Evolutionary conservation across 2,797 vertebrate species (phyloP), one percentile per base, ranked within the genome.

Genomic region (Sebastes glaucus): DNA sequence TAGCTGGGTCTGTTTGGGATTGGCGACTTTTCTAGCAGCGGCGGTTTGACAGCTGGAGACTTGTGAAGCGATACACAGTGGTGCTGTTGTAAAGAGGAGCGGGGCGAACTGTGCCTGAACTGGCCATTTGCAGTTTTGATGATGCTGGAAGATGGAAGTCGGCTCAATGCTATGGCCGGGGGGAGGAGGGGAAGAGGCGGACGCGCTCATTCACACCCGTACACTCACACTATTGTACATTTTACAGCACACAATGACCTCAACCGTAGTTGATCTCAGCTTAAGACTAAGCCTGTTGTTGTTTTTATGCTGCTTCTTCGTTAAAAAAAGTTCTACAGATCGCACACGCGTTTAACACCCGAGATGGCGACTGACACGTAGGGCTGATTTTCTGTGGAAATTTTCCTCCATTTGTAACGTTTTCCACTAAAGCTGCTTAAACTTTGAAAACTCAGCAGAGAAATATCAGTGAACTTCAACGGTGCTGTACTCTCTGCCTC

Each of bases 181-280:
- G 4, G 11, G 33, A n/a, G 33, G 35, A 59, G 77, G 74, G 61
- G 78, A 86, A 77, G 72, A 81, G 81, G 74, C 23, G 14, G 74
- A 77, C 42, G 27, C 72, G 49, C 74, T 82, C 78, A 67, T 82
- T 83, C 75, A 86, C 72, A 72, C 75, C 75, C 80, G 65, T 62
- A 87, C 86, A 82, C 78, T 91, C 81, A 81, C 80, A 81, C 56
- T 81, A 71, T 76, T 87, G 89, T 87, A 88, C 81, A 86, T 88
- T 82, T 88, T 85, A 91, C 88, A 89, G 90, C 86, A 90, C 92
- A 89, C 86, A 90, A 88, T 90, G 85, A 94, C 89, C 91, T 94
- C 91, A 90, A 87, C 83, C 74, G 22, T 90, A 91, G 90, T 90
- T 89, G 76, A 88, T 88, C 86, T 90, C 91, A 86, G 80, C 77